Conservation (phyloP, 2,113 vertebrate genomes). For the Gymnorhina tibicen region DNA sequence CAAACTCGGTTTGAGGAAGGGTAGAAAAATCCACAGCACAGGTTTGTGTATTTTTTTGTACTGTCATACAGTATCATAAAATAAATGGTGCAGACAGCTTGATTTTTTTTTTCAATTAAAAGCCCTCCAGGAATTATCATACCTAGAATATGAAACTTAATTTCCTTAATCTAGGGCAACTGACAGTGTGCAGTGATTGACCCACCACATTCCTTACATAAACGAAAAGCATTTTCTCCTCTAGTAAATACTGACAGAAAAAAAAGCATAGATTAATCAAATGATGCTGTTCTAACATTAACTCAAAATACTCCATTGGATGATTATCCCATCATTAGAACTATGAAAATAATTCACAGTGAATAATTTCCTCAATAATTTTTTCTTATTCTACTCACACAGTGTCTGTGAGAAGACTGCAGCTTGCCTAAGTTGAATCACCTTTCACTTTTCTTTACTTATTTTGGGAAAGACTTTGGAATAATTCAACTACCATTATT, state of each 20-base stretch:
- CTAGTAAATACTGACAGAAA: neutral
- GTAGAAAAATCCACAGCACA: neutral
- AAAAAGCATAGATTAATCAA: neutral
- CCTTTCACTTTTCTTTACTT: neutral
- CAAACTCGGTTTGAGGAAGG: neutral
- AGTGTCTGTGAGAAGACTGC: neutral
- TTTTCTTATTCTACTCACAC: neutral
- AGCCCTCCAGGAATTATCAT: neutral
- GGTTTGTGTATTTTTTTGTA: neutral
- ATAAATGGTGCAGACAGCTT: fast-evolving
- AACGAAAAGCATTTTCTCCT: neutral
- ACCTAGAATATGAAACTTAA: neutral
- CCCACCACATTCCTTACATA: neutral
- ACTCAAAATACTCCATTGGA: neutral
- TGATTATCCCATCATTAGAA: neutral
- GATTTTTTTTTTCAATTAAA: neutral
- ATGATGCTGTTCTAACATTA: neutral
- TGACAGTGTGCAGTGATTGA: neutral
- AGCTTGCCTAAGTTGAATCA: neutral
- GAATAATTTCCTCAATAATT: neutral
- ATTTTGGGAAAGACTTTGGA: neutral
- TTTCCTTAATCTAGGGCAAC: neutral
- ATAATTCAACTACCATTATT: neutral
- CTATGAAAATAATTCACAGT: neutral
- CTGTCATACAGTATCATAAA: neutral